Evolutionary conservation across 30 jellyfish, hydroid and myxozoan genomes (phyloP).

Genomic region (Clytia hemisphaerica): DNA sequence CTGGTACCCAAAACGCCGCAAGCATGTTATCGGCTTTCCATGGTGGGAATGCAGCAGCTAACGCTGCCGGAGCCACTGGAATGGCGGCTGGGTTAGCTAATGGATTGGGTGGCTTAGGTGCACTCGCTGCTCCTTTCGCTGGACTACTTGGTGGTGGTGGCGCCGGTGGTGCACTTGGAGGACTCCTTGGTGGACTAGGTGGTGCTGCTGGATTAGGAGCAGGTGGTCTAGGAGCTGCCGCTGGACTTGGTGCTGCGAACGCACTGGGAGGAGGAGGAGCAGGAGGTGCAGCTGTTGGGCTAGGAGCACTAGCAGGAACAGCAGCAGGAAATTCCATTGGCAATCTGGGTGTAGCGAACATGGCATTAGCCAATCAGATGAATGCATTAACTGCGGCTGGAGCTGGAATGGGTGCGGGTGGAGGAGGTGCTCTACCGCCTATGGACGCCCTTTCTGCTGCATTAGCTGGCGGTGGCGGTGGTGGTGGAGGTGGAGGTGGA

Average conservation of each 20-base stretch:
- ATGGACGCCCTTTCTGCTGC: slow-evolving; percentile 29
- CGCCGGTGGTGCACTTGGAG: slow-evolving; percentile 46
- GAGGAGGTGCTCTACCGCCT: slow-evolving; percentile 26
- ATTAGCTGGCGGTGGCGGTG: slow-evolving; percentile 29
- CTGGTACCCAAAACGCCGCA: not conserved
- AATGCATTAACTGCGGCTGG: slow-evolving; percentile 33
- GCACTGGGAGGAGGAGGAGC: slow-evolving; percentile 18
- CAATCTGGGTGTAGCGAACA: slow-evolving; percentile 19
- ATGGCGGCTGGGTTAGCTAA: slow-evolving; percentile 9
- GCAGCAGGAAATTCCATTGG: slow-evolving; percentile 37
- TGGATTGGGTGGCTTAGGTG: slow-evolving; percentile 23
- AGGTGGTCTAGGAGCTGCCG: slow-evolving; percentile 41
- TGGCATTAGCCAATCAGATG: slow-evolving; percentile 13
- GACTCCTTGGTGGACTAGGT: not conserved
- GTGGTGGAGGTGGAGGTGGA: slow-evolving; percentile 35
- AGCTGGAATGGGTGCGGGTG: slow-evolving; percentile 14
- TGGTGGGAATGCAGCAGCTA: slow-evolving; percentile 46
- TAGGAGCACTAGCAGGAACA: slow-evolving; percentile 38
- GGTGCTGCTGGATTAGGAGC: slow-evolving; percentile 27
- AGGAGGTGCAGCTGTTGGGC: slow-evolving; percentile 30
- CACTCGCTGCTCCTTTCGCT: too few relatives aligned
- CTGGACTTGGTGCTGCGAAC: slow-evolving; percentile 24
- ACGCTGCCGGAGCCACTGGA: slow-evolving; percentile 36
- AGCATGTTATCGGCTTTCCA: slow-evolving; percentile 42
- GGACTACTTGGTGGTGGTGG: slow-evolving; percentile 57